phyloP scores from a whole-genome alignment of 2,797 vertebrate genomes.

The Antennarius maculatus region DNA sequence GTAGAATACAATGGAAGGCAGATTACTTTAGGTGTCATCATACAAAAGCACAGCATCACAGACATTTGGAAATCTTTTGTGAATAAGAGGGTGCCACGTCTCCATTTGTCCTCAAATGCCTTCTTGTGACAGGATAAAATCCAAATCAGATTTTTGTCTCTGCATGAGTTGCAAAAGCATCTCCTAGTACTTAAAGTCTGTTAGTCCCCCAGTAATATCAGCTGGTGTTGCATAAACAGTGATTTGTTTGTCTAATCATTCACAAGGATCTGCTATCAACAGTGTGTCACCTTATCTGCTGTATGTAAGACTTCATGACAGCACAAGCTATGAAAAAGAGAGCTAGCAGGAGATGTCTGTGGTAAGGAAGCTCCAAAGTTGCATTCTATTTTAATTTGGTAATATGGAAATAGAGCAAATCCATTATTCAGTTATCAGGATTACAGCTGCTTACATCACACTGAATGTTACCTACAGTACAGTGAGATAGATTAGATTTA shows the following conservation, averaged over 20 bases:
- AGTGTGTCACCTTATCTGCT: slow-evolving; percentile 14
- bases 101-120: slow-evolving; percentile 24
- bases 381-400: too few species aligned
- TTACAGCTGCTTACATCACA: slow-evolving; percentile 69
- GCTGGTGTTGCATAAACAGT: slow-evolving; percentile 2
- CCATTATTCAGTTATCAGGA: slow-evolving; percentile 56
- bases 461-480: slow-evolving; percentile 29
- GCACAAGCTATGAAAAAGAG: slow-evolving; percentile 4
- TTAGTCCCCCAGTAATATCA: slow-evolving; percentile 13
- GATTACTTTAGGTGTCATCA: slow-evolving; percentile 50
- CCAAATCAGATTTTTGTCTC: slow-evolving; percentile 9
- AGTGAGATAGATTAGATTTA: slow-evolving; percentile 36
- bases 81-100: slow-evolving; percentile 31
- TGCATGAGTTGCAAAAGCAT: slow-evolving; percentile 6
- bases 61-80: slow-evolving; percentile 11
- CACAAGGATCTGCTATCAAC: neutral
- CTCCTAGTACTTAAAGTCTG: slow-evolving; percentile 21
- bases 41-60: slow-evolving; percentile 28
- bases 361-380: neutral
- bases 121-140: slow-evolving; percentile 31
- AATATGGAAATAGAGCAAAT: slow-evolving; percentile 20
- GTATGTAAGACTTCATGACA: neutral
- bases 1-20: slow-evolving; percentile 10
- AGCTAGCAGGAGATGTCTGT: slow-evolving; percentile 2
- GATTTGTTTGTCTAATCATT: slow-evolving; percentile 7